Conservation (phyloP, 2,113 vertebrate genomes). For the Riparia riparia region DNA sequence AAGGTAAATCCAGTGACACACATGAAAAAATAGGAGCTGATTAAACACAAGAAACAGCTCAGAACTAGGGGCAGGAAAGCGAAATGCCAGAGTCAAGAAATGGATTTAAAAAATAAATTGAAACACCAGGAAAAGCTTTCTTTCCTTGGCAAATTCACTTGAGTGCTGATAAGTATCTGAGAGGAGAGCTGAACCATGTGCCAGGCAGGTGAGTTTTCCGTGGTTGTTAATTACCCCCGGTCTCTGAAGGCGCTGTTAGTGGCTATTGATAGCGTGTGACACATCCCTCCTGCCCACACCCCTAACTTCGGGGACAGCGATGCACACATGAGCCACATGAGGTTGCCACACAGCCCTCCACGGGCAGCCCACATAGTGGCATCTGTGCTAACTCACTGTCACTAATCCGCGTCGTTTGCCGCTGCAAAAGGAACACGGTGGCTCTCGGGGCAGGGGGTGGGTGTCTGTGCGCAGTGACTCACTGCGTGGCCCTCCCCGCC, state of each 20-base stretch:
- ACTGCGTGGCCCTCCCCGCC: accelerated
- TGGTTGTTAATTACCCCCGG: background rate
- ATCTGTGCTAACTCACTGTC: background rate
- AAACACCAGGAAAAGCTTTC: background rate
- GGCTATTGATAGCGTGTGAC: background rate
- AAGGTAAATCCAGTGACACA: background rate
- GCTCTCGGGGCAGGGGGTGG: background rate
- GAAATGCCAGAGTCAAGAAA: background rate
- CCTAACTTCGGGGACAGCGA: background rate
- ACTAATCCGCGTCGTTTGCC: background rate
- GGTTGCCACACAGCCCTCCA: background rate
- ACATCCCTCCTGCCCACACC: background rate
- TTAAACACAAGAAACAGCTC: background rate
- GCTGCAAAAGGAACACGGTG: background rate
- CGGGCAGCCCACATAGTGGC: background rate
- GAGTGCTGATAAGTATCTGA: background rate
- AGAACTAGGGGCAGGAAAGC: background rate
- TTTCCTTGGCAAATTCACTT: background rate
- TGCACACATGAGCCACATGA: background rate
- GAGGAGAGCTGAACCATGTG: background rate
- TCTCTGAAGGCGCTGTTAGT: background rate
- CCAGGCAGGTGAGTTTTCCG: background rate
- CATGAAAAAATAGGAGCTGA: background rate
- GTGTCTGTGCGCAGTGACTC: background rate
- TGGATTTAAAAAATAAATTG: background rate